These are phyloP conservation scores for Willowsia nigromaculata DNA, from an alignment of 2,888 invertebrate species.

Conservation along the genomic window DNA sequence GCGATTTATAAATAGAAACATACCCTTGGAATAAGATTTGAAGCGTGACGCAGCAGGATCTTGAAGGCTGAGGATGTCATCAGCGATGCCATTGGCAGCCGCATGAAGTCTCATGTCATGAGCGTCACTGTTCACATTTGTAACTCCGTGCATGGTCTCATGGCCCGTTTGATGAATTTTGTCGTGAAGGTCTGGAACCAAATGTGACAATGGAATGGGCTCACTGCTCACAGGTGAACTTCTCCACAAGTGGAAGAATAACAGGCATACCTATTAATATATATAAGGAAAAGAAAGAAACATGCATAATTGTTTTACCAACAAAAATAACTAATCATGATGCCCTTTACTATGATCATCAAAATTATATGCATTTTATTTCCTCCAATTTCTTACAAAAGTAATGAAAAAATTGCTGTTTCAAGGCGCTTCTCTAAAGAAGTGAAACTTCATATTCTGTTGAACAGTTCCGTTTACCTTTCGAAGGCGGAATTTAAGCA, in stretches of 20 bases:
- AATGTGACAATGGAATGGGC: conserved; percentile 63
- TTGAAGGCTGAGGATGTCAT: conserved; percentile 28
- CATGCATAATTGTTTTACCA: background rate
- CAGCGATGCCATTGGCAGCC: too few relatives aligned
- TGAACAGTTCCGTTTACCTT: too few relatives aligned
- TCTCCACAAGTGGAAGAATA: conserved; percentile 71
- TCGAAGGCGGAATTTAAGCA: too few relatives aligned
- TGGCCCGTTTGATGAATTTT: conserved; percentile 61
- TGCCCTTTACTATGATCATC: background rate
- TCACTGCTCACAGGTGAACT: conserved; percentile 65
- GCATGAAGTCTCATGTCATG: conserved; percentile 64
- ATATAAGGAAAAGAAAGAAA: background rate
- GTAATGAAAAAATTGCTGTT: too few relatives aligned
- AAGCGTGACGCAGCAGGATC: conserved; percentile 31
- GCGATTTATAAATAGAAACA: background rate
- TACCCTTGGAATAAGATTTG: conserved; percentile 63
- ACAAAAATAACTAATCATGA: background rate
- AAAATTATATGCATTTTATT: too few relatives aligned
- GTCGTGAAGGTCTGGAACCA: conserved; percentile 64
- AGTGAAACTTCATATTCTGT: too few relatives aligned
- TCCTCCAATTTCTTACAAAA: too few relatives aligned
- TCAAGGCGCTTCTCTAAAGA: too few relatives aligned
- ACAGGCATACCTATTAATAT: conserved; percentile 69
- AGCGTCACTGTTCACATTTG: conserved; percentile 49
- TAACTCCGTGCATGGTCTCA: conserved; percentile 57